Evolutionary conservation across 2,888 invertebrate species (phyloP).

Genomic region (Chrysotoxum bicinctum): DNA sequence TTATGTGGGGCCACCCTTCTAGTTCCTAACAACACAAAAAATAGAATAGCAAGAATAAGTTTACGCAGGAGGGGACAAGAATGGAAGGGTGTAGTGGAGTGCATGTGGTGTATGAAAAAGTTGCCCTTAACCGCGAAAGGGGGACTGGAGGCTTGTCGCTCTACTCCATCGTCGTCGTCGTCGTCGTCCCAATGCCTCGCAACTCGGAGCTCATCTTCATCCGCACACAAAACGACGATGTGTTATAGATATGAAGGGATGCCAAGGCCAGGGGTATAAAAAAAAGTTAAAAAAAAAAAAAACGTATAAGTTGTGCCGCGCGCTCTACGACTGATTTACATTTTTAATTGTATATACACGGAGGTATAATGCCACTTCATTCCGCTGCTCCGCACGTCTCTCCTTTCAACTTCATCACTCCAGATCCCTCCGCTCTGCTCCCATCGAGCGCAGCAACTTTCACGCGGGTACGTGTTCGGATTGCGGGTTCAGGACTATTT

Average conservation of each 20-base stretch:
- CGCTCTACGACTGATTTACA: constrained; percentile 77
- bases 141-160: constrained; percentile 50
- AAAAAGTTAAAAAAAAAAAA: background rate
- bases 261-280: constrained; percentile 66
- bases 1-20: constrained; percentile 68
- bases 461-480: constrained; percentile 72
- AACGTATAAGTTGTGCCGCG: constrained; percentile 61
- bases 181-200: background rate
- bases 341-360: constrained; percentile 78
- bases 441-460: constrained; percentile 66
- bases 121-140: constrained; percentile 75
- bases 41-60: constrained; percentile 52
- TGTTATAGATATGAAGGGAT: constrained; percentile 45
- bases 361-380: constrained; percentile 72
- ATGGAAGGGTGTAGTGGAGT: constrained; percentile 1
- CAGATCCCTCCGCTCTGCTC: constrained; percentile 5
- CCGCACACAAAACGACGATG: constrained; percentile 46
- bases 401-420: constrained; percentile 4
- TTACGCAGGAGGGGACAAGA: background rate
- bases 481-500: constrained; percentile 70
- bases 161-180: background rate
- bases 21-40: constrained; percentile 70
- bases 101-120: constrained; percentile 50
- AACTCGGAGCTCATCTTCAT: constrained; percentile 34
- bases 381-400: constrained; percentile 43